A percentile compares a stretch with the other conserved stretches of the same genome.
These are phyloP conservation scores for Centroberyx gerrardi DNA, from an alignment of 2,797 vertebrate genomes.

Conservation along the genomic window DNA sequence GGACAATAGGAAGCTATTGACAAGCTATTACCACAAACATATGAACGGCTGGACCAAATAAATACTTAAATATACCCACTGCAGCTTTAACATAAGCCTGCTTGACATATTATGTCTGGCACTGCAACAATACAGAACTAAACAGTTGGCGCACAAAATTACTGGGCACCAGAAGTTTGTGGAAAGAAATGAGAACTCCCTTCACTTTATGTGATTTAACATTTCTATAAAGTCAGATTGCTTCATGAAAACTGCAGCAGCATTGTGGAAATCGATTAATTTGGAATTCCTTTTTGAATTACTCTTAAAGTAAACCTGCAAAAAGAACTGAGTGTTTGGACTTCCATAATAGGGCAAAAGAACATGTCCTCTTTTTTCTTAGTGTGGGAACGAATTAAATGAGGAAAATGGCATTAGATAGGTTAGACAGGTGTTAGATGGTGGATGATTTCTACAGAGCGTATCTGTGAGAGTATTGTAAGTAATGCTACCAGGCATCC, in stretches of 20 bases:
- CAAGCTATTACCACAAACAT: constrained; percentile 59
- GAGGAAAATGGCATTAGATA: background rate
- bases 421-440: too few species aligned
- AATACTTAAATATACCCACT: constrained; percentile 44
- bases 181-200: constrained; percentile 55
- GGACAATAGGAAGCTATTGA: constrained; percentile 64
- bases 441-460: too few species aligned
- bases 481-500: too few species aligned
- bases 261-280: constrained; percentile 43
- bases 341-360: constrained; percentile 26
- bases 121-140: constrained; percentile 32
- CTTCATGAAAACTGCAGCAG: constrained; percentile 53
- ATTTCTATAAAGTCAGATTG: constrained; percentile 60
- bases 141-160: constrained; percentile 29
- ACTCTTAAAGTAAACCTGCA: background rate
- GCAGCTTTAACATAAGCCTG: constrained; percentile 37
- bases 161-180: constrained; percentile 48
- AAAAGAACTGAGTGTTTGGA: background rate
- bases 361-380: constrained; percentile 7
- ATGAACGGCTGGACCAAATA: constrained; percentile 54
- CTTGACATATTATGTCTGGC: constrained; percentile 46
- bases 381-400: constrained; percentile 16
- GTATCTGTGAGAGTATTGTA: too few species aligned
- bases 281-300: background rate
- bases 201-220: constrained; percentile 56